Conservation (phyloP, 2,797 vertebrate genomes). For the Acanthopagrus latus region DNA sequence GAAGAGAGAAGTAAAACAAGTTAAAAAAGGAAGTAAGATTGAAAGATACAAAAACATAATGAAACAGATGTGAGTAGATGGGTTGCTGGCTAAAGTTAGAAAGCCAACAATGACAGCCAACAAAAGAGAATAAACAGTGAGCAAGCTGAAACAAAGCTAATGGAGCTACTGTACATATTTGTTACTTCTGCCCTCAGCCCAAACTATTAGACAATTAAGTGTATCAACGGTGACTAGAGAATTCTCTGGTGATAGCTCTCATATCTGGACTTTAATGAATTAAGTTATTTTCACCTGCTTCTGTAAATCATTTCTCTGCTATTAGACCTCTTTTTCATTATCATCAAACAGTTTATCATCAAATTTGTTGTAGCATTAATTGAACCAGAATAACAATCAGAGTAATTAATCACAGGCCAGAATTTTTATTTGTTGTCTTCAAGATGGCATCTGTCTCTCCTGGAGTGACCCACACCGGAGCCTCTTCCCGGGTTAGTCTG, state of each 20-base stretch:
- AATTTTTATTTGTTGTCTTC: background rate
- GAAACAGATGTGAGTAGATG: background rate
- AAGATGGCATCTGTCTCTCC: slow-evolving; percentile 6
- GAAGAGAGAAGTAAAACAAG: background rate
- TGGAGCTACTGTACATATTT: background rate
- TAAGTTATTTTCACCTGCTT: background rate
- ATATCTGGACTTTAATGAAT: no score
- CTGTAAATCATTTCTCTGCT: background rate
- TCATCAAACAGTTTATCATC: background rate
- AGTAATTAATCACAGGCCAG: background rate
- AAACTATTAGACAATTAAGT: background rate
- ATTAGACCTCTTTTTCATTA: background rate
- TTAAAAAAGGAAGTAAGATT: background rate
- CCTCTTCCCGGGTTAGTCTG: slow-evolving; percentile 4
- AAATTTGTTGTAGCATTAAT: background rate
- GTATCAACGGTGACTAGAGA: background rate
- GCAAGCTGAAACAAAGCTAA: background rate
- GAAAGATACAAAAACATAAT: background rate
- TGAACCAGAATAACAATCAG: background rate
- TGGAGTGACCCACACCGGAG: slow-evolving; percentile 3
- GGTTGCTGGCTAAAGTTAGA: background rate
- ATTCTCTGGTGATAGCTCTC: background rate
- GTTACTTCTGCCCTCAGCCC: background rate
- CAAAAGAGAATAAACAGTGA: background rate
- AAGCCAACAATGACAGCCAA: background rate